Evolutionary conservation across 2,113 vertebrate species (phyloP), one percentile per base, ranked within the genome.

Genomic region (Noturus placidus): DNA sequence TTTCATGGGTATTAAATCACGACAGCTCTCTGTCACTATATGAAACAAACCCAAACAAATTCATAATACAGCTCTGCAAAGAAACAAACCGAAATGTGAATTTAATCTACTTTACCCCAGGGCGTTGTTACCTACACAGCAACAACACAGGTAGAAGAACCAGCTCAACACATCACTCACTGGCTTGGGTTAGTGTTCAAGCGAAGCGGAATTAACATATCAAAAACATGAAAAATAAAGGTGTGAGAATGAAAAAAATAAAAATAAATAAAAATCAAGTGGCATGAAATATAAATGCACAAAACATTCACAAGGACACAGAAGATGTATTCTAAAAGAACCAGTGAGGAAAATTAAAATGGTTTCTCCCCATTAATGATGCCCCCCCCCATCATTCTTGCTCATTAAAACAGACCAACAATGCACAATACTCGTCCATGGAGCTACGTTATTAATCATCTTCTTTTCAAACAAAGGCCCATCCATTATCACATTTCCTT

Each of bases 401-500:
- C 20, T 83, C 63, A 2, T 52, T 13, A 25, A 67, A 59, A 74
- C 84, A 78, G 22, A 38, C 19, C 63, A 78, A 52, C 42, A 10
- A 25, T 85, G 30, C 38, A 78, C 1, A 69, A 42, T 20, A 52
- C 86, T 33, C 87, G 65, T 83, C 84, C 89, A 91, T 89, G 83
- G 86, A 89, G 88, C 88, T 89, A 77, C 89, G 69, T 87, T 80
- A 93, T 93, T 90, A 91, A 92, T 93, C 87, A 91, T 82, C 91
- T 88, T 91, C 83, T 91, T 88, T 91, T 92, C 88, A 92, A n/a
- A 88, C 61, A 0, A 25, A 56, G 76, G 56, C 72, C 77, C 52
- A 30, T 82, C 82, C 83, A 86, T 86, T 38, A 38, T 87, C 78
- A 89, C 83, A 86, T 91, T 90, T 91, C 90, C 90, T 42, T n/a